These are phyloP conservation scores for Schizopygopsis pylzovi DNA, from an alignment of 2,797 vertebrate species.

Conservation along the genomic window DNA sequence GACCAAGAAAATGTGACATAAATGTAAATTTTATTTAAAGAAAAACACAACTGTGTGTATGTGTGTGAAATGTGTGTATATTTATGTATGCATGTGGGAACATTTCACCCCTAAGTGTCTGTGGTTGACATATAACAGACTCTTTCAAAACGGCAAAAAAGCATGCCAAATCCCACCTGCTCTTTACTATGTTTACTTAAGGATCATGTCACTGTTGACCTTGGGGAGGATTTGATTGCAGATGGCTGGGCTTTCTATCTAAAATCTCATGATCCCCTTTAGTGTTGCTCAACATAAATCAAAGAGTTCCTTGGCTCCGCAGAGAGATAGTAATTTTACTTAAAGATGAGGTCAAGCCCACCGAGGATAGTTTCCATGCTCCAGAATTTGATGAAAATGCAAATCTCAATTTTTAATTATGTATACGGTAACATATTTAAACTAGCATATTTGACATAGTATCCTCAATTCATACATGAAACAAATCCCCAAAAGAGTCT, in stretches of 20 bases:
- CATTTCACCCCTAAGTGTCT: not conserved
- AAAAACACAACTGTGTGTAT: too few species aligned
- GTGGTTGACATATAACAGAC: conserved; percentile 10
- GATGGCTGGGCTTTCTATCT: conserved; percentile 38
- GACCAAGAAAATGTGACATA: too few species aligned
- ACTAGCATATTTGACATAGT: conserved; percentile 29
- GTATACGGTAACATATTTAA: conserved; percentile 40
- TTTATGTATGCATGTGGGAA: too few species aligned
- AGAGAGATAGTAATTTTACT: conserved; percentile 26
- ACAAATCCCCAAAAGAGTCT: not conserved
- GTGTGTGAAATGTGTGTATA: too few species aligned
- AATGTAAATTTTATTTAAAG: too few species aligned
- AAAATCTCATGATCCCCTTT: conserved; percentile 38
- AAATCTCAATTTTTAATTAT: conserved; percentile 43
- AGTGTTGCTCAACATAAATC: conserved; percentile 25
- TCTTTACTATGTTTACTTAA: conserved; percentile 32
- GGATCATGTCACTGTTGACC: conserved; percentile 19
- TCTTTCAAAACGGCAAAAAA: not conserved
- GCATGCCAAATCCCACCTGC: not conserved
- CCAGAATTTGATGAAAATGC: conserved; percentile 41
- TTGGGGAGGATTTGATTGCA: conserved; percentile 21
- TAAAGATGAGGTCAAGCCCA: conserved; percentile 39
- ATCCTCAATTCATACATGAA: conserved; percentile 26
- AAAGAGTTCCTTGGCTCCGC: not conserved
- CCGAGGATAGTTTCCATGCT: conserved; percentile 7